Percentiles rank a stretch among this genome's conserved stretches.
Evolutionary conservation across 2,113 vertebrate genomes (phyloP).

Genomic region (Daubentonia madagascariensis): DNA sequence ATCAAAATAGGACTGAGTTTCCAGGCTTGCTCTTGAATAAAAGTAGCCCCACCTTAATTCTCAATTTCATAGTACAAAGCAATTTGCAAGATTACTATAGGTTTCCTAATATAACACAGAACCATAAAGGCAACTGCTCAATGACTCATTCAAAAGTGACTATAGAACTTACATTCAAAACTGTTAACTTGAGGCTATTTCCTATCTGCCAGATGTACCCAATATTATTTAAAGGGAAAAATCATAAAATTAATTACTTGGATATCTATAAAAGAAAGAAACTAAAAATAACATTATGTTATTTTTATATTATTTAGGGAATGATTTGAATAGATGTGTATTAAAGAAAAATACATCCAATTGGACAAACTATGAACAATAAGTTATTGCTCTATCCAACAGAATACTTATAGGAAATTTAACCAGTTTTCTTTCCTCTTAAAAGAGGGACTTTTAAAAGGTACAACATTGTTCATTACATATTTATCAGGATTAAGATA

Average conservation of each 20-base stretch:
- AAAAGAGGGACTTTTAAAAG: background rate
- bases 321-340: background rate
- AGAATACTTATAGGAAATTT: background rate
- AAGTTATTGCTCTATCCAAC: background rate
- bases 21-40: background rate
- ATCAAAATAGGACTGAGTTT: background rate
- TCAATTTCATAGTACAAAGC: conserved; percentile 9
- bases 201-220: background rate
- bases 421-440: background rate
- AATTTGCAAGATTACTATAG: background rate
- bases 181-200: background rate
- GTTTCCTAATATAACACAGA: background rate
- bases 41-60: background rate
- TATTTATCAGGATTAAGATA: background rate
- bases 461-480: background rate
- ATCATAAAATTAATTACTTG: background rate
- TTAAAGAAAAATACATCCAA: background rate
- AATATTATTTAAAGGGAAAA: background rate
- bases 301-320: background rate
- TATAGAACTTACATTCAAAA: background rate
- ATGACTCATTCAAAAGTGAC: background rate
- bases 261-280: background rate
- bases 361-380: background rate
- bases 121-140: background rate
- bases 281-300: background rate